A percentile compares a stretch with the other conserved stretches of the same genome.
Evolutionary conservation across 1,140 invertebrate genomes (phyloP).

Genomic region (Bacillus rossius): DNA sequence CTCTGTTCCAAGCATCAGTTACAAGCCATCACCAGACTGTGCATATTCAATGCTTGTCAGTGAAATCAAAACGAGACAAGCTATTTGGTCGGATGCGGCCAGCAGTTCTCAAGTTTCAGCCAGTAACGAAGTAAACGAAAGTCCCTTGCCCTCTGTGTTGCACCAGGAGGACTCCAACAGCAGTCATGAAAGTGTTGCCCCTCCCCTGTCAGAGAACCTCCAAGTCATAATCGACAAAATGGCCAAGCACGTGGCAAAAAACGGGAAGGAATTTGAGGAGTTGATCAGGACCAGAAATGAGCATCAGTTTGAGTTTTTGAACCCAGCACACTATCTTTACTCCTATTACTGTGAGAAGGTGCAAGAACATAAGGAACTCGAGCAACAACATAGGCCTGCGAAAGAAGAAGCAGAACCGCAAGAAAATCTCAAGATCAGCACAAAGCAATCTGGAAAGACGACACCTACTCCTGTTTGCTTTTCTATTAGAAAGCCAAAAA

Average conservation of each 20-base stretch:
- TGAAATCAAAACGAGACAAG: constrained; percentile 67
- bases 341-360: constrained; percentile 65
- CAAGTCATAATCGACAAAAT: constrained; percentile 92
- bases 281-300: constrained; percentile 85
- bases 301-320: constrained; percentile 74
- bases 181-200: not conserved
- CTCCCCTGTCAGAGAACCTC: constrained; percentile 70
- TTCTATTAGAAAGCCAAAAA: constrained; percentile 75
- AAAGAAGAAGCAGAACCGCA: too few species aligned
- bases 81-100: constrained; percentile 5
- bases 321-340: constrained; percentile 65
- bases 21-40: constrained; percentile 75
- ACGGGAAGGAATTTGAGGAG: constrained; percentile 87
- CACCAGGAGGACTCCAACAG: not conserved
- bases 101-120: constrained; percentile 37
- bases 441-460: not conserved
- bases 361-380: constrained; percentile 25
- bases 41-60: constrained; percentile 79
- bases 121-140: constrained; percentile 2
- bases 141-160: not conserved
- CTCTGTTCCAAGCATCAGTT: constrained; percentile 61
- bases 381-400: not conserved
- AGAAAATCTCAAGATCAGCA: not conserved
- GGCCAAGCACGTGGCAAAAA: constrained; percentile 91
- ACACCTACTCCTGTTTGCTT: constrained; percentile 60